Percentiles rank a stretch among this genome's conserved stretches.
Evolutionary conservation across 2,113 vertebrate genomes (phyloP).

Genomic region (Aegotheles bennettii): DNA sequence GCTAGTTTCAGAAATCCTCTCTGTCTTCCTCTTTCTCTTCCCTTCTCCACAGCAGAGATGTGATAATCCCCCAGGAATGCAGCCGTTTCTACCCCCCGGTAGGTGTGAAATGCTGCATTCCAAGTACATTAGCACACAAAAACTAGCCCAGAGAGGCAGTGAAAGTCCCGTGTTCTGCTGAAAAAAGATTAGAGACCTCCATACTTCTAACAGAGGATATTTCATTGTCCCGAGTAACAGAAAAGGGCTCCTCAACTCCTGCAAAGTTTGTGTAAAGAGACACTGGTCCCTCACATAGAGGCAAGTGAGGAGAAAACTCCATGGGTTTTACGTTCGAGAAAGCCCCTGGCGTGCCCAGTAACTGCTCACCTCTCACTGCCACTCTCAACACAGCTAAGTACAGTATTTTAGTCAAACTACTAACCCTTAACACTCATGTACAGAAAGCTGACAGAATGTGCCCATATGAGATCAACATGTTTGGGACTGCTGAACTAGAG

Average conservation of each 20-base stretch:
- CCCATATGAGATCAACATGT: rapidly evolving
- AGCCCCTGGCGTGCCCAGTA: rapidly evolving
- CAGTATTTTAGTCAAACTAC: background rate
- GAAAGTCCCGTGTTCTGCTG: background rate
- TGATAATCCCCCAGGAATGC: background rate
- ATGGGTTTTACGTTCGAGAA: background rate
- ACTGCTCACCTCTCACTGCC: background rate
- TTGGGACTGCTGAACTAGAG: too few relatives aligned
- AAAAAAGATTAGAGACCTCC: background rate
- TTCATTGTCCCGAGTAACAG: background rate
- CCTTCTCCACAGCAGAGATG: background rate
- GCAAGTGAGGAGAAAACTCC: background rate
- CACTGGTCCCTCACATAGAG: rapidly evolving
- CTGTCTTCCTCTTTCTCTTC: background rate
- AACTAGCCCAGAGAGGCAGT: background rate
- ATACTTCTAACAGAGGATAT: background rate
- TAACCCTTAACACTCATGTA: background rate
- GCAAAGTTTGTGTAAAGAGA: background rate
- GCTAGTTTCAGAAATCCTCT: background rate
- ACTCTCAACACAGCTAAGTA: background rate
- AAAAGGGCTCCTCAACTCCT: background rate
- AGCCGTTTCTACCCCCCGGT: background rate
- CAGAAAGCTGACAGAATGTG: background rate
- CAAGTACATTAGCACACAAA: background rate
- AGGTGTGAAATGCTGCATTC: background rate